Conservation (phyloP, 2,888 invertebrate species). For the Tetropium fuscum region DNA sequence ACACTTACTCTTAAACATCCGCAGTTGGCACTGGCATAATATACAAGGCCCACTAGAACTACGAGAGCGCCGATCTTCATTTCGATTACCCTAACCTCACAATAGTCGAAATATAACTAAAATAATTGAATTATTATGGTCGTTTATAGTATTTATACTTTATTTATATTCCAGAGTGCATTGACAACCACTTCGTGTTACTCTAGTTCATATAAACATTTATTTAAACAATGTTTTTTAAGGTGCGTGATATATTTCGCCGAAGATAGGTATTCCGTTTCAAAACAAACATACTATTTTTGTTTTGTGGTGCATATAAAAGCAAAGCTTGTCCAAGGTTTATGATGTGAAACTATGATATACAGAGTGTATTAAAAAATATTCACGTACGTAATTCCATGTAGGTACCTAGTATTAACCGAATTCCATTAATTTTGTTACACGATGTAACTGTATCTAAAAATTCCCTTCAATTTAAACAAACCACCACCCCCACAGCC, state of each 20-base stretch:
- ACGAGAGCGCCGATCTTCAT: slow-evolving; percentile 39
- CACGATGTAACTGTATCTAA: no score
- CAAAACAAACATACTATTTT: slow-evolving; percentile 6
- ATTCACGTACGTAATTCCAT: no score
- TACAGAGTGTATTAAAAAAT: no score
- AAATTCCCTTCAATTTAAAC: no score
- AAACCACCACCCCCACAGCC: no score
- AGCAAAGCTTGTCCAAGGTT: no score
- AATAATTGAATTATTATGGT: background rate
- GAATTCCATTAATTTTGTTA: no score
- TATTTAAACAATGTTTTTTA: slow-evolving; percentile 24
- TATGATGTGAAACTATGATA: no score
- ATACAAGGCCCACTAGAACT: slow-evolving; percentile 35
- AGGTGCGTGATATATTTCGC: slow-evolving; percentile 33
- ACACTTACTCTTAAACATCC: slow-evolving; percentile 61
- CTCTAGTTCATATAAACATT: slow-evolving; percentile 16
- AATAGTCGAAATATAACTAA: background rate
- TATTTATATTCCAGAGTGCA: slow-evolving; percentile 38
- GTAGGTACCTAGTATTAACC: no score
- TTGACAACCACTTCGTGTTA: slow-evolving; percentile 31
- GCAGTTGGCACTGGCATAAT: slow-evolving; percentile 54
- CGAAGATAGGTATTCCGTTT: background rate
- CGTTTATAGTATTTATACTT: slow-evolving; percentile 19
- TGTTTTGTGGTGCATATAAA: no score
- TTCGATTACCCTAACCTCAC: background rate